Conservation (phyloP, 2,888 invertebrate genomes). For the Alloscopus bannaensis region DNA sequence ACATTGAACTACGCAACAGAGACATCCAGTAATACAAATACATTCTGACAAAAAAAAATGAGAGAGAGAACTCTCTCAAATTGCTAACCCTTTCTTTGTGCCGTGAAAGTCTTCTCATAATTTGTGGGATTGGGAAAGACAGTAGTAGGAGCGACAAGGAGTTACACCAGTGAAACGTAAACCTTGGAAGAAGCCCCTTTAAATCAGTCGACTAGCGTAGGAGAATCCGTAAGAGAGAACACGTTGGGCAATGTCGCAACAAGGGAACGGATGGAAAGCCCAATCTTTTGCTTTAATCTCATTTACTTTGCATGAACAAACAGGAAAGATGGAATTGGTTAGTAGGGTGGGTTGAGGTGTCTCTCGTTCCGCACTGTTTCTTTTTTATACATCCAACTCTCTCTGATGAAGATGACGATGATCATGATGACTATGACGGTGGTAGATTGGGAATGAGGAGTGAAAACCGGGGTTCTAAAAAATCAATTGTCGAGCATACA, state of each 20-base stretch:
- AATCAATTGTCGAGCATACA: too few relatives aligned
- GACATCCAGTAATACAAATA: too few relatives aligned
- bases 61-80: too few relatives aligned
- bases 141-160: too few relatives aligned
- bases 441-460: conserved; percentile 18
- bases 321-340: conserved; percentile 55
- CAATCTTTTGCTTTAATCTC: conserved; percentile 71
- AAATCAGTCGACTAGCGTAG: conserved; percentile 7
- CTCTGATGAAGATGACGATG: background rate
- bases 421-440: conserved; percentile 14
- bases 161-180: too few relatives aligned
- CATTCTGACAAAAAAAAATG: too few relatives aligned
- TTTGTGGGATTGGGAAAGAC: too few relatives aligned
- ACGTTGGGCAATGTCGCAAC: conserved; percentile 29
- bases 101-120: too few relatives aligned
- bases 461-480: too few relatives aligned
- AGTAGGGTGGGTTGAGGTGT: conserved; percentile 31
- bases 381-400: background rate
- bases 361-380: background rate
- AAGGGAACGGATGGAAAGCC: conserved; percentile 50
- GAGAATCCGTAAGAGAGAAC: background rate
- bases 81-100: too few relatives aligned
- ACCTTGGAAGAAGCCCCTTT: conserved; percentile 8
- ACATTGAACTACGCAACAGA: too few relatives aligned
- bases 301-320: conserved; percentile 73